phyloP scores from a whole-genome alignment of 2,113 vertebrate species.

The Silurus asotus region DNA sequence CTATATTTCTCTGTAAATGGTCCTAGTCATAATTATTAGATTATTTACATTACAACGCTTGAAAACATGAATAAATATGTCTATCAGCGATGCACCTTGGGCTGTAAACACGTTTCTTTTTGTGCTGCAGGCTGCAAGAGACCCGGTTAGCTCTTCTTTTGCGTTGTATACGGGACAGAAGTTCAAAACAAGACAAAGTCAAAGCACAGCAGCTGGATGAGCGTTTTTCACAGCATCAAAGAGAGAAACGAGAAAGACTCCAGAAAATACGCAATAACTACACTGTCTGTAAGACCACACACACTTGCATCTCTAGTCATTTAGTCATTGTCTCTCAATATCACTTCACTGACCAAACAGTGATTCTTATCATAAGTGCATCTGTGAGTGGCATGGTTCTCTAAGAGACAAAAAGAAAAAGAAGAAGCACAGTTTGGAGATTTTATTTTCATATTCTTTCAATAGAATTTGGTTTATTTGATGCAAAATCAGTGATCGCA shows the following conservation, averaged over 20 bases:
- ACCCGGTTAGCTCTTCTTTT: constrained; percentile 75
- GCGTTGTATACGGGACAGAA: constrained; percentile 70
- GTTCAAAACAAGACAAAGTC: constrained; percentile 68
- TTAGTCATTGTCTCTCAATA: background rate
- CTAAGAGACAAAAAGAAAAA: background rate
- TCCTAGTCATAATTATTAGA: background rate
- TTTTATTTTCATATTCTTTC: background rate
- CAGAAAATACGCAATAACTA: constrained; percentile 72
- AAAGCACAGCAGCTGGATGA: constrained; percentile 66
- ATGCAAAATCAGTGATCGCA: background rate
- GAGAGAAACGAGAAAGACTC: constrained; percentile 71
- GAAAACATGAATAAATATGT: background rate
- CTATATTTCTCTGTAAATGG: background rate
- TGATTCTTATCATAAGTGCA: background rate
- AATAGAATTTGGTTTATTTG: background rate
- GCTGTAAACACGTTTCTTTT: background rate
- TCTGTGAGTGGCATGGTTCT: background rate
- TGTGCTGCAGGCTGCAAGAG: constrained; percentile 79
- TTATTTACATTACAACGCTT: background rate
- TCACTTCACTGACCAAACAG: background rate
- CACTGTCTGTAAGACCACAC: constrained; percentile 58
- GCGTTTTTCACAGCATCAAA: constrained; percentile 70
- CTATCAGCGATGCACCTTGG: background rate
- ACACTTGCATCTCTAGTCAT: background rate
- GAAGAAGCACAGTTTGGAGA: background rate